A percentile compares a stretch with the other conserved stretches of the same genome.
These are phyloP conservation scores for Megalopta genalis DNA, from an alignment of 1,140 invertebrate genomes.

Conservation along the genomic window DNA sequence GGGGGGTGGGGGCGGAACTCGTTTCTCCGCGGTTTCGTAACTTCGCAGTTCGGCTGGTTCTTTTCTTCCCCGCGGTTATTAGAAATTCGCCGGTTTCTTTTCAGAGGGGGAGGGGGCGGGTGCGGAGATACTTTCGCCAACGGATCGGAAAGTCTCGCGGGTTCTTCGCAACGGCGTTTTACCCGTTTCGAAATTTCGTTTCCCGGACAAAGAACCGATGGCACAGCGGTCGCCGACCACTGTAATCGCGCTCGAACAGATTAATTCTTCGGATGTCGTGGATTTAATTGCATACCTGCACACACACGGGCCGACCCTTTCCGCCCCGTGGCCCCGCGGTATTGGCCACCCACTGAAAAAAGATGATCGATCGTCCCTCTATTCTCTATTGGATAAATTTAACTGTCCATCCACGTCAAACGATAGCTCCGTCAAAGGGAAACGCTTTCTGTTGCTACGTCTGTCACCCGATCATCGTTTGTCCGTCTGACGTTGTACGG, in stretches of 20 bases:
- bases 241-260: slow-evolving; percentile 38
- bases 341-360: slow-evolving; percentile 55
- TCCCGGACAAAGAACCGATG: background rate
- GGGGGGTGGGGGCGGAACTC: background rate
- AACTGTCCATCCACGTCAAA: slow-evolving; percentile 68
- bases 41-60: background rate
- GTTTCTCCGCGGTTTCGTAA: slow-evolving; percentile 10
- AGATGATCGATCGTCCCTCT: slow-evolving; percentile 60
- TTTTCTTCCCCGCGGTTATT: background rate
- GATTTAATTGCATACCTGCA: slow-evolving; percentile 61
- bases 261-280: slow-evolving; percentile 49
- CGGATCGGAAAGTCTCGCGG: background rate
- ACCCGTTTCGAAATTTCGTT: background rate
- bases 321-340: slow-evolving; percentile 37
- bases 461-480: slow-evolving; percentile 60
- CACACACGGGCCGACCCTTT: slow-evolving; percentile 7
- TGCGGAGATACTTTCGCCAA: too few species aligned
- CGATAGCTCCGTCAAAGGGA: slow-evolving; percentile 61
- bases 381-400: slow-evolving; percentile 65
- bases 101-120: too few species aligned
- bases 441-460: slow-evolving; percentile 56
- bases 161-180: too few species aligned
- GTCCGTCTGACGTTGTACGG: slow-evolving; percentile 55
- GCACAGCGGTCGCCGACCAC: background rate
- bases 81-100: background rate